Conservation (phyloP, 2,113 vertebrate species). For the Vidua macroura region DNA sequence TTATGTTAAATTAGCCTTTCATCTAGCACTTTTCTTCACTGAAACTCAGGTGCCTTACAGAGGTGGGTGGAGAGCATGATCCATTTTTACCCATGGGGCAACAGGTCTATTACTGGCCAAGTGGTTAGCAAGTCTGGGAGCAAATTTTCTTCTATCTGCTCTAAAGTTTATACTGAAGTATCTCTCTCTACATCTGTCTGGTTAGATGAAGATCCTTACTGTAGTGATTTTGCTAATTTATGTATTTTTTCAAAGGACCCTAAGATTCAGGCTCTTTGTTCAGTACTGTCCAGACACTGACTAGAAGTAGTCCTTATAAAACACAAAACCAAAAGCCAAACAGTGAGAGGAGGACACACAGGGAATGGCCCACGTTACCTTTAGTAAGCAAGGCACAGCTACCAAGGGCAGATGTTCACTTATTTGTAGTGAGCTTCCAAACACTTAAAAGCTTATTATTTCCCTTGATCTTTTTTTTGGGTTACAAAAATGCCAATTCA, state of each 20-base stretch:
- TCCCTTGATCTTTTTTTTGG: background rate
- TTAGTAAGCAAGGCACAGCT: background rate
- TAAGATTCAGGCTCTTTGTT: background rate
- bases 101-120: background rate
- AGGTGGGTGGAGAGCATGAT: background rate
- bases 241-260: background rate
- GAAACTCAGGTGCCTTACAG: background rate
- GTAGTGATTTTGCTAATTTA: background rate
- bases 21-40: background rate
- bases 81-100: background rate
- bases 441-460: background rate
- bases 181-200: background rate
- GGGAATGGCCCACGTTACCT: background rate
- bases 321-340: background rate
- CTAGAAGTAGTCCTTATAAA: background rate
- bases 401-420: background rate
- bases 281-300: background rate
- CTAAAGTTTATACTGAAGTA: background rate
- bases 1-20: background rate
- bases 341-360: background rate
- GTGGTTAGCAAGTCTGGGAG: background rate
- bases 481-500: slow-evolving; percentile 12
- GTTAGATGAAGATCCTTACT: background rate
- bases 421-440: background rate
- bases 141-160: background rate